Percentiles rank a stretch among this genome's conserved stretches.
phyloP scores from a whole-genome alignment of 2,888 invertebrate species.

The Phoenoteleia sp. region DNA sequence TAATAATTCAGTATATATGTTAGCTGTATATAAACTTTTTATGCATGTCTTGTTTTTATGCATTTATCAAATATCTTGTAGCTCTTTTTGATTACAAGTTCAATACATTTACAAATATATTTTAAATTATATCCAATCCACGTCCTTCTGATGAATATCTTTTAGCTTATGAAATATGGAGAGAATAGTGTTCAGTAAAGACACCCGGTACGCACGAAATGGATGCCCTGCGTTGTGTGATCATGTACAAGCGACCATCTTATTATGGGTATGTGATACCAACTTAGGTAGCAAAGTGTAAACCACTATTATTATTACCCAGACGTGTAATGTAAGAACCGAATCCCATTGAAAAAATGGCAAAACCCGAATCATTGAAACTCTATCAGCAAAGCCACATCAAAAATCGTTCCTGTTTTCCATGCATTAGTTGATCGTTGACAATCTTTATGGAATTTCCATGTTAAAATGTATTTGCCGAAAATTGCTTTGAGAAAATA shows the following conservation, averaged over 20 bases:
- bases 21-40: no score
- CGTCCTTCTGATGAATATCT: constrained; percentile 27
- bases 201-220: constrained; percentile 79
- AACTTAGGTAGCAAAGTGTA: constrained; percentile 82
- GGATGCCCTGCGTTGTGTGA: constrained; percentile 72
- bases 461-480: no score
- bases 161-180: constrained; percentile 19
- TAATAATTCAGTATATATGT: no score
- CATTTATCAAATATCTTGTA: no score
- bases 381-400: background rate
- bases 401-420: no score
- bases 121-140: no score
- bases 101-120: no score
- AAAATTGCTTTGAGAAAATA: no score
- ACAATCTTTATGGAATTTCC: no score
- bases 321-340: constrained; percentile 77
- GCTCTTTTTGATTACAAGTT: background rate
- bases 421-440: no score
- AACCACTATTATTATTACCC: constrained; percentile 82
- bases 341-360: constrained; percentile 27
- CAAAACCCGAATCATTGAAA: background rate
- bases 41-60: no score
- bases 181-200: constrained; percentile 57
- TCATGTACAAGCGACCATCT: constrained; percentile 76
- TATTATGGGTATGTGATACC: constrained; percentile 78